Conservation (phyloP, 2,888 invertebrate species). For the Rapana venosa region DNA sequence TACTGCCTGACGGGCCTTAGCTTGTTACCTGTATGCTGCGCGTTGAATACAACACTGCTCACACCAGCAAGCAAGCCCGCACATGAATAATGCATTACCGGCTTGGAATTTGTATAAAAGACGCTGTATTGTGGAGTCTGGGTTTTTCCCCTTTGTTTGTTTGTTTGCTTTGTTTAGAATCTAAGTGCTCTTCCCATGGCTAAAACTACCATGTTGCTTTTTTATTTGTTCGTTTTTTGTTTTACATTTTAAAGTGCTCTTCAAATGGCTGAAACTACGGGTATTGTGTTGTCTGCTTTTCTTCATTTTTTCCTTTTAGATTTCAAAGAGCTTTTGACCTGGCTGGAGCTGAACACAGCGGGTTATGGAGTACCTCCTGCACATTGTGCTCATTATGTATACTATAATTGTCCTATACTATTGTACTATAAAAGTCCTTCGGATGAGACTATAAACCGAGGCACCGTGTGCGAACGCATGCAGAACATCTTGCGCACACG, state of each 20-base stretch:
- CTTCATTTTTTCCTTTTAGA: not conserved
- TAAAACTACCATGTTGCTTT: constrained; percentile 25
- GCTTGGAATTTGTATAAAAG: not conserved
- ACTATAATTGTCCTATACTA: too few species aligned
- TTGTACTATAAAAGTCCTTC: too few species aligned
- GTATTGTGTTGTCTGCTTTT: not conserved
- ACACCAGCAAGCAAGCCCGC: not conserved
- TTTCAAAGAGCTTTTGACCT: too few species aligned
- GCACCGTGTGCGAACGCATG: too few species aligned
- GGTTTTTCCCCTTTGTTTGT: not conserved
- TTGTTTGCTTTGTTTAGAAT: not conserved
- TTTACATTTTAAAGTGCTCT: not conserved
- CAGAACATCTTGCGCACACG: too few species aligned
- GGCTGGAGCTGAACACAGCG: too few species aligned
- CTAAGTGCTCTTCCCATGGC: not conserved
- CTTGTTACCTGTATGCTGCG: too few species aligned
- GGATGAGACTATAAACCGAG: too few species aligned
- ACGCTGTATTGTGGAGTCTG: not conserved
- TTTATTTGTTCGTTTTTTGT: constrained; percentile 35
- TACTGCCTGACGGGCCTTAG: too few species aligned
- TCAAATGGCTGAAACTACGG: not conserved
- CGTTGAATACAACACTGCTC: too few species aligned
- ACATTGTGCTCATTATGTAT: too few species aligned
- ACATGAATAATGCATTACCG: not conserved
- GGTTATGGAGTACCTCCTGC: too few species aligned